Conservation (phyloP, 2,888 invertebrate genomes). For the Mesorhabditis spiculigera region DNA sequence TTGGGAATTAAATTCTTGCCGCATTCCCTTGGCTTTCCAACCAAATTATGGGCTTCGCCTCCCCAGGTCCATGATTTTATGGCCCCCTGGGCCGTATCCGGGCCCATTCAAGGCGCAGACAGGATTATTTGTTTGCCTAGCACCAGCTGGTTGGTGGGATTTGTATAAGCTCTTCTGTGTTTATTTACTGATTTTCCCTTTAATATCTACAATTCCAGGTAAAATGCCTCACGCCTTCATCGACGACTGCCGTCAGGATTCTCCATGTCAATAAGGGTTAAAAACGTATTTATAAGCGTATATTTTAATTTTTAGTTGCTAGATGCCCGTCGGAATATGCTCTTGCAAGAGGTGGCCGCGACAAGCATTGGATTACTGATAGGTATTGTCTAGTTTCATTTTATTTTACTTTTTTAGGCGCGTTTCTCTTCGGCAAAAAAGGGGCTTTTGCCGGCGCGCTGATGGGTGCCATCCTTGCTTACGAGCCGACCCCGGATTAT, state of each 20-base stretch:
- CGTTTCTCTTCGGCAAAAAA: conserved; percentile 1
- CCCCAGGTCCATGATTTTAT: too few species aligned
- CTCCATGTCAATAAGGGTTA: conserved; percentile 1
- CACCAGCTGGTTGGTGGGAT: too few species aligned
- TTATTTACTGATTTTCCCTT: too few species aligned
- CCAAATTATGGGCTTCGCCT: too few species aligned
- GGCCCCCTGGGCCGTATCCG: too few species aligned
- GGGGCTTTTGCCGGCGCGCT: conserved; percentile 3
- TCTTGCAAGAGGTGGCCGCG: neutral
- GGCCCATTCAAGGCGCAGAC: too few species aligned
- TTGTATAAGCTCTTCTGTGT: too few species aligned
- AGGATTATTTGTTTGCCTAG: too few species aligned
- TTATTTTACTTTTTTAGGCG: neutral
- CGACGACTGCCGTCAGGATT: neutral
- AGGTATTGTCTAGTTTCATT: neutral
- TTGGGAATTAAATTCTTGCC: too few species aligned
- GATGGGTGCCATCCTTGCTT: neutral
- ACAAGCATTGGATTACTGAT: conserved; percentile 1
- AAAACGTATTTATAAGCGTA: neutral
- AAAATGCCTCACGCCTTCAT: conserved; percentile 1
- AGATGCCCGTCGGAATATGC: neutral
- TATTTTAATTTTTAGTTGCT: neutral
- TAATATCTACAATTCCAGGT: too few species aligned
- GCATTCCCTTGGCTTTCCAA: too few species aligned
- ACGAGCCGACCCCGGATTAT: conserved; percentile 4